These are phyloP conservation scores for Actinia tenebrosa DNA, from an alignment of 64 coral and sea anemone species.

Conservation along the genomic window DNA sequence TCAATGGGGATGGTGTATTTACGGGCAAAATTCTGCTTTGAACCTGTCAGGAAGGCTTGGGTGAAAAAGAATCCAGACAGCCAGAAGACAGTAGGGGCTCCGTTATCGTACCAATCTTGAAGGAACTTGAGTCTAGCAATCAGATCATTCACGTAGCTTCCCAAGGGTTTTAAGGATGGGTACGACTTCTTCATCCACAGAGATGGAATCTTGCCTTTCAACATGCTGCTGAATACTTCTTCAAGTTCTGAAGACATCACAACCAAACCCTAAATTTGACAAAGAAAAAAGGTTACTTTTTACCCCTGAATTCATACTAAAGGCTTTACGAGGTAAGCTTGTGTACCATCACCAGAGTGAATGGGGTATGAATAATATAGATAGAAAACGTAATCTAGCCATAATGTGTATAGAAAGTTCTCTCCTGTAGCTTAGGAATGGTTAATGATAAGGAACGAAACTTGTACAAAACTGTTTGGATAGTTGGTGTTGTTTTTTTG, in stretches of 20 bases:
- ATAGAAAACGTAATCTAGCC: no score
- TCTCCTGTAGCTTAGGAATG: no score
- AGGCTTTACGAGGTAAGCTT: no score
- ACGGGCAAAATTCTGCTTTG: constrained; percentile 95
- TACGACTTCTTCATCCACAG: constrained; percentile 99
- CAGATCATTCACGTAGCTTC: constrained; percentile 96
- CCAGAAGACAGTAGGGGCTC: constrained; percentile 89
- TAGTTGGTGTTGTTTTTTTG: no score
- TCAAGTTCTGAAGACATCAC: constrained; percentile 98
- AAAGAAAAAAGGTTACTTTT: background rate
- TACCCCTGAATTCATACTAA: background rate
- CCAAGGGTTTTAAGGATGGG: constrained; percentile 92
- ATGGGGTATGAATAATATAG: no score
- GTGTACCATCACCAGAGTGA: no score
- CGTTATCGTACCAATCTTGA: constrained; percentile 94
- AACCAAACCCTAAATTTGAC: constrained; percentile 69
- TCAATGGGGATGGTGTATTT: constrained; percentile 99
- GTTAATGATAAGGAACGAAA: no score
- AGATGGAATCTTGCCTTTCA: constrained; percentile 83
- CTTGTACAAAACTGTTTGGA: no score
- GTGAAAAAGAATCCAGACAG: constrained; percentile 97
- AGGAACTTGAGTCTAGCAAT: constrained; percentile 91
- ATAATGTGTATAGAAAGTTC: no score
- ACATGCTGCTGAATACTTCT: constrained; percentile 86
- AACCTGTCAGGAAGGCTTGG: constrained; percentile 96